These are phyloP conservation scores for Otolemur crassicaudatus DNA, from an alignment of 2,797 vertebrate species.

Conservation along the genomic window DNA sequence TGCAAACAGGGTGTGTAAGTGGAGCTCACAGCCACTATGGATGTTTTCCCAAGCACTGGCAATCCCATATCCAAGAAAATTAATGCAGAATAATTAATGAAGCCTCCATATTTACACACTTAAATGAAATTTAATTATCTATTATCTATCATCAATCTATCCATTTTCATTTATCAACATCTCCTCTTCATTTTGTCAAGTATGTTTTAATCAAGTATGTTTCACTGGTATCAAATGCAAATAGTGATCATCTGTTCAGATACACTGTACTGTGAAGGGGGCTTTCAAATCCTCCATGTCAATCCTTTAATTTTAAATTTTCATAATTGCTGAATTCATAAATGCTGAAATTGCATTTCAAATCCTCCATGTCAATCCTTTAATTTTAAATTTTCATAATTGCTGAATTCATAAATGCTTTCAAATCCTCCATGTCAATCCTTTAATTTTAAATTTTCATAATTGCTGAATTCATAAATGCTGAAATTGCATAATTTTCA, in stretches of 20 bases:
- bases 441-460: no score
- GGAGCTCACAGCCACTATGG: not conserved
- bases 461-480: no score
- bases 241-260: not conserved
- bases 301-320: slow-evolving; percentile 32
- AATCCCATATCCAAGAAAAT: not conserved
- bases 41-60: not conserved
- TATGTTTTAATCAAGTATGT: not conserved
- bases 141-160: not conserved
- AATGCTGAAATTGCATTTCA: no score
- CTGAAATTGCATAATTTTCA: no score
- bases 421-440: no score
- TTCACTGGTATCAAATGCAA: not conserved
- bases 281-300: not conserved
- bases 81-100: not conserved
- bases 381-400: no score
- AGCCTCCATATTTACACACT: not conserved
- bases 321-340: slow-evolving; percentile 17
- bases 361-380: no score
- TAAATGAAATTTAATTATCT: not conserved
- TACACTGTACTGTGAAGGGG: not conserved
- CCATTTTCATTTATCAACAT: not conserved
- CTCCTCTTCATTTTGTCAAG: not conserved
- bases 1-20: not conserved
- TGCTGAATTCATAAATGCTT: no score